phyloP scores from a whole-genome alignment of 2,888 invertebrate species.

The Galerucella pusilla region DNA sequence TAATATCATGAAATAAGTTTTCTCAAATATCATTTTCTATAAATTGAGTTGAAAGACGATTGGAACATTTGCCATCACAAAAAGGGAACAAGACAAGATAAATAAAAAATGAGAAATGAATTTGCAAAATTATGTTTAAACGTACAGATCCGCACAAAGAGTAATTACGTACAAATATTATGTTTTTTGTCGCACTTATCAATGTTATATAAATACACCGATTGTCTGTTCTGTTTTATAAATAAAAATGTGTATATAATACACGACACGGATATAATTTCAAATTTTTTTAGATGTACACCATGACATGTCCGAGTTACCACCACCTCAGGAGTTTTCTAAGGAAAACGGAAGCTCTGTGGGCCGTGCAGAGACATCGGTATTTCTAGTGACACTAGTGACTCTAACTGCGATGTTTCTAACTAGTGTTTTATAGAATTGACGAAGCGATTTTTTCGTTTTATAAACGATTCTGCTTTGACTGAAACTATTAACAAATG shows the following conservation, averaged over 20 bases:
- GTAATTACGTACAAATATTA: constrained; percentile 4
- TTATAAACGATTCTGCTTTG: constrained; percentile 54
- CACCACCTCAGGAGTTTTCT: constrained; percentile 33
- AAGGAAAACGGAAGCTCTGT: constrained; percentile 34
- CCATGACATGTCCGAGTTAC: constrained; percentile 39
- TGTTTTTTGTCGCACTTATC: constrained; percentile 29
- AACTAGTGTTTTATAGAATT: constrained; percentile 47
- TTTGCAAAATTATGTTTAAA: constrained; percentile 20
- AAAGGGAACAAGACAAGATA: too few relatives aligned
- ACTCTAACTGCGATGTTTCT: constrained; percentile 43
- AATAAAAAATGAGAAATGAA: neutral
- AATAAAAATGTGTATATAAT: neutral
- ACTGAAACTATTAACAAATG: constrained; percentile 49
- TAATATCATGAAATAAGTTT: too few relatives aligned
- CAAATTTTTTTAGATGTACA: constrained; percentile 40
- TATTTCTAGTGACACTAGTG: constrained; percentile 44
- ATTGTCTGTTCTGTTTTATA: neutral
- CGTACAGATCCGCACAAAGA: neutral
- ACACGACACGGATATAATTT: constrained; percentile 1
- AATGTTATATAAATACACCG: constrained; percentile 20
- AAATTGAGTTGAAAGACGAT: too few relatives aligned
- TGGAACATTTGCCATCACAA: too few relatives aligned
- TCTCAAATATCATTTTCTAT: too few relatives aligned
- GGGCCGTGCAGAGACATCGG: constrained; percentile 37
- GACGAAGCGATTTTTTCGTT: constrained; percentile 50